phyloP scores from a whole-genome alignment of 1,140 invertebrate species.

The Formica exsecta region DNA sequence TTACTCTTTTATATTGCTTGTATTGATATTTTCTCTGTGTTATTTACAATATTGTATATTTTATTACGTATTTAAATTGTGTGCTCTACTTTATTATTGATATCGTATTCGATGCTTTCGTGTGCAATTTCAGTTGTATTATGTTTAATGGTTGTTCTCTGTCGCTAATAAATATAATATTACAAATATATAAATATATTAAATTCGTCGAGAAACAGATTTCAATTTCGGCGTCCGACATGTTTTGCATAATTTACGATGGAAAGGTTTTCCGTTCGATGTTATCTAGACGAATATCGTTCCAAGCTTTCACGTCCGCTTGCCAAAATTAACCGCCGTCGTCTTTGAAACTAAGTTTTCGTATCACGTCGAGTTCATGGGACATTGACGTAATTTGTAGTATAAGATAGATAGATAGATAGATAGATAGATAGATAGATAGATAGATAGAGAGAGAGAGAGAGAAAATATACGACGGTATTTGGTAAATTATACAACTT shows the following conservation, averaged over 20 bases:
- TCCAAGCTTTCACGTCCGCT: constrained; percentile 60
- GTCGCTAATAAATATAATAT: background rate
- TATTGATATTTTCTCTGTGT: background rate
- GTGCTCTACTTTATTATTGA: background rate
- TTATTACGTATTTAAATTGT: background rate
- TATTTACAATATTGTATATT: background rate
- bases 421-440: too few relatives aligned
- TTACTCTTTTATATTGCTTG: background rate
- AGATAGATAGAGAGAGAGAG: too few relatives aligned
- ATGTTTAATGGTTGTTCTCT: too few relatives aligned
- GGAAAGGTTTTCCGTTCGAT: constrained; percentile 9
- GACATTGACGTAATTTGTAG: constrained; percentile 67
- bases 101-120: background rate
- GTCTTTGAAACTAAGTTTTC: constrained; percentile 71
- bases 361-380: constrained; percentile 68
- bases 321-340: constrained; percentile 72
- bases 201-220: background rate
- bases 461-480: constrained; percentile 43
- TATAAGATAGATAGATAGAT: constrained; percentile 41
- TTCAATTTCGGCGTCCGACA: constrained; percentile 48
- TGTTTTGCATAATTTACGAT: constrained; percentile 58
- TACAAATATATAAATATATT: constrained; percentile 3
- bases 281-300: constrained; percentile 64
- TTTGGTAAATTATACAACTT: constrained; percentile 75
- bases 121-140: background rate